phyloP scores from a whole-genome alignment of 2,888 invertebrate species.

The Harpagoxenus sublaevis region DNA sequence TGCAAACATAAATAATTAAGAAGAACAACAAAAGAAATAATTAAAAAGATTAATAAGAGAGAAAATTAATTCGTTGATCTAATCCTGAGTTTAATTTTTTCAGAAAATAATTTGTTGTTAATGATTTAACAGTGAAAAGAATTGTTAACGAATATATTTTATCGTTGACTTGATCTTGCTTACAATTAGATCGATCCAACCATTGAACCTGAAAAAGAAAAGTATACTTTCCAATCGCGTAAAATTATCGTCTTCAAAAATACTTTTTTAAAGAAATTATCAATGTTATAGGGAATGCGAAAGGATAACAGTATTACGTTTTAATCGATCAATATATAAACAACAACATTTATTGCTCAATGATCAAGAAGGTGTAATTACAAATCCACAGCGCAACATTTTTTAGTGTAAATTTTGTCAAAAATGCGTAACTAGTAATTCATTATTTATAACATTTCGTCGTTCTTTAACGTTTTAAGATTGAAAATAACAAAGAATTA shows the following conservation, averaged over 20 bases:
- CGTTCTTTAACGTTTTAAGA: background rate
- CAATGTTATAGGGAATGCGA: background rate
- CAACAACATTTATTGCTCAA: conserved; percentile 56
- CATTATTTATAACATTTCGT: conserved; percentile 17
- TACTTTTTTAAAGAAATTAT: conserved; percentile 2
- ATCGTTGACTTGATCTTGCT: conserved; percentile 9
- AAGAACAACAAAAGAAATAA: background rate
- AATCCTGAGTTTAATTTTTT: background rate
- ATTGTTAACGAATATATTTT: background rate
- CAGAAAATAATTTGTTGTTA: background rate
- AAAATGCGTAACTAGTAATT: conserved; percentile 34
- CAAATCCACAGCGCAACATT: conserved; percentile 29
- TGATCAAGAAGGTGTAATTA: conserved; percentile 36
- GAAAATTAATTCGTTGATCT: background rate
- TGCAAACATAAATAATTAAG: background rate
- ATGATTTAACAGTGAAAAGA: background rate
- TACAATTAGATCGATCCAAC: conserved; percentile 1
- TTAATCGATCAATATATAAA: conserved; percentile 31
- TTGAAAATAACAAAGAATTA: background rate
- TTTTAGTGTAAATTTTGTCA: conserved; percentile 20
- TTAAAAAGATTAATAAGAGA: background rate
- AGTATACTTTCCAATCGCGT: conserved; percentile 12
- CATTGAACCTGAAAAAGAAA: conserved; percentile 46
- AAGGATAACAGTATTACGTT: conserved; percentile 8
- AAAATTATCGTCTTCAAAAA: background rate